A percentile compares a stretch with the other conserved stretches of the same genome.
These are phyloP conservation scores for Babyrousa celebensis DNA, from an alignment of 2,797 vertebrate genomes.

Conservation along the genomic window DNA sequence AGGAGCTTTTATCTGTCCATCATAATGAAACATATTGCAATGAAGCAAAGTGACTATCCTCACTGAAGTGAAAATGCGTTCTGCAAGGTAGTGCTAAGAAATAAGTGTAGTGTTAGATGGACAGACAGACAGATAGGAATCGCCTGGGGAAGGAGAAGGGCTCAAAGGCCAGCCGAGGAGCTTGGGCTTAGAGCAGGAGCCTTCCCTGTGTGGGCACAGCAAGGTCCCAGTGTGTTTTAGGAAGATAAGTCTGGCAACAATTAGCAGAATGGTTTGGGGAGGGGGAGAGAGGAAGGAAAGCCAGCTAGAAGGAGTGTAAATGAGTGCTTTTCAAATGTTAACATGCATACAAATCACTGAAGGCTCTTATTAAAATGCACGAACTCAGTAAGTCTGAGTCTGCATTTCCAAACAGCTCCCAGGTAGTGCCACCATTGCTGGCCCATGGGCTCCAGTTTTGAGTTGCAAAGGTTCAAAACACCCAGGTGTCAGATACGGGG, in stretches of 20 bases:
- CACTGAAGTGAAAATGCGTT: background rate
- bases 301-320: slow-evolving; percentile 53
- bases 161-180: background rate
- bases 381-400: background rate
- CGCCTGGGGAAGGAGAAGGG: background rate
- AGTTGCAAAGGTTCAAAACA: background rate
- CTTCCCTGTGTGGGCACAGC: background rate
- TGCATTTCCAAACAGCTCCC: background rate
- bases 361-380: background rate
- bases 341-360: background rate
- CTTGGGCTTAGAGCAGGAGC: background rate
- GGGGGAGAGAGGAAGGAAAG: background rate
- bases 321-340: slow-evolving; percentile 64
- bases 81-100: slow-evolving; percentile 21
- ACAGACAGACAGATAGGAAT: background rate
- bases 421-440: background rate
- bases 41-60: slow-evolving; percentile 19
- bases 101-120: background rate
- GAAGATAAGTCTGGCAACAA: slow-evolving; percentile 68
- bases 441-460: background rate
- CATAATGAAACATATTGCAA: slow-evolving; percentile 51
- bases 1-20: slow-evolving; percentile 65
- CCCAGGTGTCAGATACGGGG: background rate
- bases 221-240: background rate
- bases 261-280: slow-evolving; percentile 54